Base-by-base conservation (phyloP, 35 echinoderm and acorn worm genomes). In the Ophiothrix spiculata region DNA sequence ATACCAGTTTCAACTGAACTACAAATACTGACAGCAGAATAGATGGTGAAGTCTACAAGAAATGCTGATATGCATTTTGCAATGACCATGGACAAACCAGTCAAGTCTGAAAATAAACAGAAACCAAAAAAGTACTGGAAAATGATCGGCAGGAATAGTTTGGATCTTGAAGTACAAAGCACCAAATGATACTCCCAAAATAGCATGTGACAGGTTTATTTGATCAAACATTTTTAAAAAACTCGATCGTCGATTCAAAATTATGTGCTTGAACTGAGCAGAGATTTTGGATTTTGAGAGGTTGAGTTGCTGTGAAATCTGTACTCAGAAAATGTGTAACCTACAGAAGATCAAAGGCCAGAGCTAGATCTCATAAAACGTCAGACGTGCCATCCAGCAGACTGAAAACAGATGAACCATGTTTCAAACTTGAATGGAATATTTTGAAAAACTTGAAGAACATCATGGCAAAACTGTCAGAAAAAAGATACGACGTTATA, bases 101-200 rank as follows among this genome's bases (percentile, higher is more conserved):
- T n/a, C n/a, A n/a, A n/a, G n/a, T n/a, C n/a, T n/a, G n/a, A n/a
- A n/a, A n/a, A n/a, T n/a, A n/a, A n/a, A n/a, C n/a, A n/a, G n/a
- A n/a, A n/a, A n/a, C n/a, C n/a, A n/a, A n/a, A n/a, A n/a, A n/a
- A n/a, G n/a, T n/a, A n/a, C n/a, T n/a, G n/a, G n/a, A n/a, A n/a
- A n/a, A n/a, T n/a, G n/a, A n/a, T n/a, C n/a, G n/a, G n/a, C n/a
- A n/a, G n/a, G n/a, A n/a, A n/a, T n/a, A n/a, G n/a, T n/a, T n/a
- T n/a, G n/a, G n/a, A n/a, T n/a, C 39, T 32, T 79, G 84, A 25
- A 46, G 56, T 25, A 16, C 31, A 39, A 88, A 83, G 39, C 78
- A 86, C 31, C 91, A 81, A 38, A 31, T 86, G 4, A 87, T 94
- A 35, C 37, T 94, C 34, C 92, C 83, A 17, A 81, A 82, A 78